Percentiles rank a stretch among this genome's conserved stretches.
Evolutionary conservation across 2,888 invertebrate genomes (phyloP).

Genomic region (Chymomyza fuscimana): DNA sequence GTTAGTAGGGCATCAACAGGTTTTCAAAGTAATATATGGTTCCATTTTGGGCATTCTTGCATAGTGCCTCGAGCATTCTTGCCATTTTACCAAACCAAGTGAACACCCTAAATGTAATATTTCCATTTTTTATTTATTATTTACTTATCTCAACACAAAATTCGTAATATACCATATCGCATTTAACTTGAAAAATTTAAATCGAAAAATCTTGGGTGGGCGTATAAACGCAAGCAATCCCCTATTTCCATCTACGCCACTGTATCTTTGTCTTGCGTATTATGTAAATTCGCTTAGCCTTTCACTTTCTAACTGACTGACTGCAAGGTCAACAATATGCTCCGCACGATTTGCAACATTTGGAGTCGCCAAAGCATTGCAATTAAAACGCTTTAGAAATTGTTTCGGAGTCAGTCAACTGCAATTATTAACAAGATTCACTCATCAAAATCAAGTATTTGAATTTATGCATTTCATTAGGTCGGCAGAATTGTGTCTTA

Average conservation of each 20-base stretch:
- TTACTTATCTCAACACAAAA: too few species aligned
- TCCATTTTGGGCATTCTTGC: too few species aligned
- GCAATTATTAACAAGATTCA: not conserved
- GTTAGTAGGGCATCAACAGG: too few species aligned
- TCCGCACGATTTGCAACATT: conserved; percentile 32
- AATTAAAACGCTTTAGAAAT: conserved; percentile 54
- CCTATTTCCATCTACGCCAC: conserved; percentile 15
- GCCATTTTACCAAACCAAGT: too few species aligned
- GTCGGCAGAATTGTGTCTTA: conserved; percentile 1
- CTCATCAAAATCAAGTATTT: not conserved
- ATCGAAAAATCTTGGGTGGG: too few species aligned
- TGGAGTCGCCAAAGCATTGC: conserved; percentile 29
- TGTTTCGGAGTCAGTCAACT: conserved; percentile 39
- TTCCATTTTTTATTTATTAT: too few species aligned
- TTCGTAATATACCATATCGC: too few species aligned
- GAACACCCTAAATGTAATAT: too few species aligned
- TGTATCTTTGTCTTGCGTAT: conserved; percentile 42
- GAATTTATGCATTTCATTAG: not conserved
- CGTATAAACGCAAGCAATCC: not conserved
- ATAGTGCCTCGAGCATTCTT: too few species aligned
- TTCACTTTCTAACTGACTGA: conserved; percentile 58
- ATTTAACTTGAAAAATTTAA: too few species aligned
- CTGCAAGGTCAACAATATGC: conserved; percentile 59
- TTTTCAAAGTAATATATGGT: too few species aligned
- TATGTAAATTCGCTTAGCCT: conserved; percentile 59